phyloP scores from a whole-genome alignment of 2,113 vertebrate genomes.

The Microcebus ravelobensis region DNA sequence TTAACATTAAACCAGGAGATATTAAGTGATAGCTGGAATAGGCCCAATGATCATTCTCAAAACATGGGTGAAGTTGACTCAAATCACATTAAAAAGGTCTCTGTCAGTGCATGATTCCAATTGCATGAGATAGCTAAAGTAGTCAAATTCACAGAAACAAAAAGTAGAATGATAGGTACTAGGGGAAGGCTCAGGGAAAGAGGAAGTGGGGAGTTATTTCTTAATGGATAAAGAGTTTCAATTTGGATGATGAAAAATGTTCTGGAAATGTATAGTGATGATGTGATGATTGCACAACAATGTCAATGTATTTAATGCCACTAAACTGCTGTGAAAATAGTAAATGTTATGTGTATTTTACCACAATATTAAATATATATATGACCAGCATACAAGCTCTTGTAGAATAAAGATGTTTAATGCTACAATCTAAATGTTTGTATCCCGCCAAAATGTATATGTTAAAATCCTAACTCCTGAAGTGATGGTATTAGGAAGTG shows the following conservation, averaged over 20 bases:
- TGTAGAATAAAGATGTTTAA: not conserved
- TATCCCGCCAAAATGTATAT: not conserved
- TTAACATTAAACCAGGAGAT: accelerated
- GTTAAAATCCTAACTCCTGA: not conserved
- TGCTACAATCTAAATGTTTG: not conserved
- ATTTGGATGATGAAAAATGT: not conserved
- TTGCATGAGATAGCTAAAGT: not conserved
- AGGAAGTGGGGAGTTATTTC: not conserved
- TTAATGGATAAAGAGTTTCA: not conserved
- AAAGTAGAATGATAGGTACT: not conserved
- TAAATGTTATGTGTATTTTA: not conserved
- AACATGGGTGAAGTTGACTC: not conserved
- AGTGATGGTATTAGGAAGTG: not conserved
- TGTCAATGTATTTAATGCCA: not conserved
- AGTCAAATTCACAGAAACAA: not conserved
- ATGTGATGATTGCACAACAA: not conserved
- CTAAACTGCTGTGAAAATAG: not conserved
- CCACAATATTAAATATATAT: not conserved
- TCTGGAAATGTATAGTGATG: not conserved
- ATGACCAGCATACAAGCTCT: not conserved
- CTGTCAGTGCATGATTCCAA: not conserved
- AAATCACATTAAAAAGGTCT: not conserved
- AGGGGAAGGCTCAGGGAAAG: not conserved
- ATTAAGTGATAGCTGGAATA: not conserved
- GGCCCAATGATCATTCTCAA: too few species aligned